These are phyloP conservation scores for Exephanes ischioxanthus DNA, from an alignment of 2,888 invertebrate species.

Conservation along the genomic window DNA sequence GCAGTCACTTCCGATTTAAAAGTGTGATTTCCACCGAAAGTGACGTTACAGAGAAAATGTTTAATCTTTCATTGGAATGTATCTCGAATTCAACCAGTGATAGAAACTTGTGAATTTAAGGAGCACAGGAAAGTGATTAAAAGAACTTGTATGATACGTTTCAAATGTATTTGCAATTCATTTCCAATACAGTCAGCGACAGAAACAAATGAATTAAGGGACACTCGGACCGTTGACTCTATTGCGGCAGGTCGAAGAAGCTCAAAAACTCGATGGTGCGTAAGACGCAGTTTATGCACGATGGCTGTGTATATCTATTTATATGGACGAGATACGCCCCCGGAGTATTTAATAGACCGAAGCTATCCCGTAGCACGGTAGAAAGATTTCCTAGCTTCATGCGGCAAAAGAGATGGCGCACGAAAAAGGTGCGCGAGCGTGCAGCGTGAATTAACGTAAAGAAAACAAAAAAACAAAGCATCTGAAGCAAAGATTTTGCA, in stretches of 20 bases:
- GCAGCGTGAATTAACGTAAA: not conserved
- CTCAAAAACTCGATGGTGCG: conserved; percentile 24
- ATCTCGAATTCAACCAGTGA: no score
- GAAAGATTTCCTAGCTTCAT: not conserved
- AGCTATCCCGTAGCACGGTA: not conserved
- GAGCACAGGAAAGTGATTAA: no score
- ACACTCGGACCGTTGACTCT: not conserved
- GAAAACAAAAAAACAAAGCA: not conserved
- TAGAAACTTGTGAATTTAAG: no score
- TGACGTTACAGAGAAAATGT: not conserved
- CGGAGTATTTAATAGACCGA: conserved; percentile 36
- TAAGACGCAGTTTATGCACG: conserved; percentile 32
- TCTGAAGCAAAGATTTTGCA: conserved; percentile 4
- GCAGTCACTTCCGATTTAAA: not conserved
- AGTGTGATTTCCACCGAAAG: not conserved
- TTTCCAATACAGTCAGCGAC: not conserved
- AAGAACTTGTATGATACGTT: not conserved
- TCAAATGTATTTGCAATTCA: not conserved
- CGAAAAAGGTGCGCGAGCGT: not conserved
- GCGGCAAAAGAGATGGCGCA: not conserved
- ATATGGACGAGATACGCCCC: conserved; percentile 38
- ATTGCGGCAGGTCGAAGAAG: not conserved
- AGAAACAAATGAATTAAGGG: not conserved
- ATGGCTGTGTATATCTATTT: not conserved
- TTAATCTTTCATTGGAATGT: not conserved